Percentiles rank a stretch among this genome's conserved stretches.
phyloP scores from a whole-genome alignment of 30 jellyfish, hydroid and myxozoan genomes.

The Chrysaora quinquecirrha region DNA sequence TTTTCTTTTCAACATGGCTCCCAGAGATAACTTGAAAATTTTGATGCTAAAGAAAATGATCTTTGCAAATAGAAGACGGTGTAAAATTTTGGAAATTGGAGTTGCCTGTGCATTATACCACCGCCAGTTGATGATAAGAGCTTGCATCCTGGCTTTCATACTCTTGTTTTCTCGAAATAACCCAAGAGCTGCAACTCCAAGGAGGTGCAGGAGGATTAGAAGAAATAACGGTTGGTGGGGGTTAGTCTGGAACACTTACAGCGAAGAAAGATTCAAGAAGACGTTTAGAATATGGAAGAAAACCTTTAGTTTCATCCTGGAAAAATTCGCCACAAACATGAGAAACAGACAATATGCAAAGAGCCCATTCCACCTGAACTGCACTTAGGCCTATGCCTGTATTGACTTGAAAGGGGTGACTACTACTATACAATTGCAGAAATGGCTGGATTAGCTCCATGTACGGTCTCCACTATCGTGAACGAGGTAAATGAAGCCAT shows the following conservation, averaged over 20 bases:
- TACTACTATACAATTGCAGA: constrained; percentile 24
- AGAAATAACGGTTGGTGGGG: constrained; percentile 4
- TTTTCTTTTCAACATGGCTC: no score
- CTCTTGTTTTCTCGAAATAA: neutral
- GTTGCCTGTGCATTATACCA: neutral
- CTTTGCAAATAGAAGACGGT: neutral
- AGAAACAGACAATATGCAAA: neutral
- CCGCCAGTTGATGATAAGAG: neutral
- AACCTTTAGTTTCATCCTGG: neutral
- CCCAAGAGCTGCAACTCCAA: neutral
- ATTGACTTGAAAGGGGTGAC: constrained; percentile 24
- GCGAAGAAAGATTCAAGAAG: neutral
- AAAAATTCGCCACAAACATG: neutral
- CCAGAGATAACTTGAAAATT: no score
- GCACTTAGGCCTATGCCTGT: constrained; percentile 24
- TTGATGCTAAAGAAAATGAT: neutral
- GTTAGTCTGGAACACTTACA: neutral
- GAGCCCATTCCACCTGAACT: constrained; percentile 25
- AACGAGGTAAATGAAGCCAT: constrained; percentile 7
- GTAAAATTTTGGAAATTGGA: neutral
- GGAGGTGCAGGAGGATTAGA: neutral
- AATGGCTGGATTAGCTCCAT: constrained; percentile 17
- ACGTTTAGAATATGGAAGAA: constrained; percentile 14
- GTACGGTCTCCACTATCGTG: constrained; percentile 16
- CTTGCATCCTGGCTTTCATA: neutral